Base-by-base conservation (phyloP, 2,888 invertebrate genomes). In the Sinohyriopsis cumingii region DNA sequence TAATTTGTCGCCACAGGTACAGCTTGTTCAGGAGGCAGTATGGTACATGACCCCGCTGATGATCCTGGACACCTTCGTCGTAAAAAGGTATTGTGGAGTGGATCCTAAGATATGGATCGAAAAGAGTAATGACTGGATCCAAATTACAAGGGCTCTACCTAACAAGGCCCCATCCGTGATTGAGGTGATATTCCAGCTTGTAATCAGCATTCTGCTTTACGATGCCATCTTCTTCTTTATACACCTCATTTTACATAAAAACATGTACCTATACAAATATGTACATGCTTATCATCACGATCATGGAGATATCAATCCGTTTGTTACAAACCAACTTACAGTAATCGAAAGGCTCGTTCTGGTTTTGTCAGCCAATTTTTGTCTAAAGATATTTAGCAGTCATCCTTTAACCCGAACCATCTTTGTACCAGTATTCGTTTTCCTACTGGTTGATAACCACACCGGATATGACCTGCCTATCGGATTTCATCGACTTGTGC, bases 401-500 rank as follows among this genome's bases (percentile, higher is more conserved):
- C 88, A 88, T 65, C 88, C 88, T 5, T 67, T 86, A 9, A 85
- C 88, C 0, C 76, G 88, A 55, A 73, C 81, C 28, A 25, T 83
- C 9, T 88, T 86, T 67, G 81, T 88, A 1, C 86, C 86, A 1
- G 66, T 85, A 0, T 87, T 87, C 68, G 68, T 86, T 3, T 77
- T 68, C 24, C 71, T 85, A 69, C 65, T 88, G 9, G 71, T 85
- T 9, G 86, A 87, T 60, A 86, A 86, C 68, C 88, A 88, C 65
- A 73, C 79, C 18, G 88, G 86, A 33, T 87, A 87, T 65, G 86
- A 86, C 72, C 63, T 86, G 54, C 87, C 87, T n/a, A 85, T 83
- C 77, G 81, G 82, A n/a, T 67, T 81, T 22, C 84, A 87, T 72
- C 79, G 82, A 24, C 65, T 87, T 0, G 62, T 87, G 18, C 88